A percentile compares a stretch with the other conserved stretches of the same genome.
phyloP scores from a whole-genome alignment of 2,797 vertebrate genomes.

The Emydoidea blandingii region DNA sequence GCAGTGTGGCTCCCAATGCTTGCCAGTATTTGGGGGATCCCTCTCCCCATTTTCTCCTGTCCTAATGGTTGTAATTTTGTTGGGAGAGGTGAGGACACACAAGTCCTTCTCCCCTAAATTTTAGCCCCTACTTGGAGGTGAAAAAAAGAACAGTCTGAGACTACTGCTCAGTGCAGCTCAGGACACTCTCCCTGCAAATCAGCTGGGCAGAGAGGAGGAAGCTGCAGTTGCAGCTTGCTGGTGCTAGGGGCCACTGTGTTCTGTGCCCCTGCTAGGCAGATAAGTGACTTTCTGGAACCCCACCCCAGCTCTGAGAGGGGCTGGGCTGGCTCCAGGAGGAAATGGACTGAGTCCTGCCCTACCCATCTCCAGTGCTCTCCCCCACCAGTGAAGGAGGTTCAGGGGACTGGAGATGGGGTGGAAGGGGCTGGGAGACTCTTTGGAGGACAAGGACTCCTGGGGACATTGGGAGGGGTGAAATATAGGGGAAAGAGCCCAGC shows the following conservation, averaged over 20 bases:
- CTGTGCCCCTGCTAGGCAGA: neutral
- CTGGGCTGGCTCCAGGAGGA: neutral
- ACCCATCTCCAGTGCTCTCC: neutral
- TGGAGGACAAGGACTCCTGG: neutral
- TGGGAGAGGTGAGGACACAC: neutral
- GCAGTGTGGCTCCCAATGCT: no score
- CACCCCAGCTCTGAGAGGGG: neutral
- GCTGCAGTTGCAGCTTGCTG: neutral
- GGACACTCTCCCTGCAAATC: neutral
- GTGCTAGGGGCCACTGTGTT: neutral
- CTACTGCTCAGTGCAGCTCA: neutral
- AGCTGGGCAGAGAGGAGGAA: neutral
- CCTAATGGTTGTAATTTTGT: rapidly evolving
- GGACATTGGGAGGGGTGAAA: neutral
- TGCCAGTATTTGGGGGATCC: neutral
- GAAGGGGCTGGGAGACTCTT: neutral
- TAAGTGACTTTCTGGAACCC: neutral
- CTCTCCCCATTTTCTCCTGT: neutral
- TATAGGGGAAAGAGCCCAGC: neutral
- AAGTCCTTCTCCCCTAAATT: neutral
- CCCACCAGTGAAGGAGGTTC: neutral
- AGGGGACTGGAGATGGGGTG: neutral
- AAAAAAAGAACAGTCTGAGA: neutral
- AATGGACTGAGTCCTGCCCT: neutral
- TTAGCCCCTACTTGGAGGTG: neutral